Conservation (phyloP, 2,888 invertebrate genomes). For the Drosophila acutilabella region DNA sequence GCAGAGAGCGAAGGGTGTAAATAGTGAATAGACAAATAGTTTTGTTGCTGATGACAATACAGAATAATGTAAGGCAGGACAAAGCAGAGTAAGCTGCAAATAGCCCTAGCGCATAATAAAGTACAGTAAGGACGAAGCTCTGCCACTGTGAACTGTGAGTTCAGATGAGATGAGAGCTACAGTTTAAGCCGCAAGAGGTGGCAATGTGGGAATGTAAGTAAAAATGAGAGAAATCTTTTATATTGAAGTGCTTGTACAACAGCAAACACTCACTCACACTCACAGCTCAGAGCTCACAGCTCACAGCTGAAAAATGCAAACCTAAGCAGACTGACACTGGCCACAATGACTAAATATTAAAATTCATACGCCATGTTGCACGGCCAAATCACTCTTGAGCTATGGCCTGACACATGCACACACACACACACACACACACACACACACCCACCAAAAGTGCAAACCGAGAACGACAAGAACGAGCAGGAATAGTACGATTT, state of each 20-base stretch:
- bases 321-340: conserved; percentile 52
- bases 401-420: conserved; percentile 19
- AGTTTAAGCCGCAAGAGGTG: conserved; percentile 7
- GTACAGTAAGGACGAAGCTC: conserved; percentile 29
- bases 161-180: not conserved
- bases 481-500: conserved; percentile 57
- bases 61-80: conserved; percentile 69
- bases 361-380: conserved; percentile 80
- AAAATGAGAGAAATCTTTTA: conserved; percentile 46
- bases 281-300: conserved; percentile 6
- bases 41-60: conserved; percentile 79
- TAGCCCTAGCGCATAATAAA: conserved; percentile 68
- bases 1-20: conserved; percentile 14
- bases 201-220: conserved; percentile 34
- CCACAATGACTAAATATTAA: conserved; percentile 73
- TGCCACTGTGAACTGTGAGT: conserved; percentile 10
- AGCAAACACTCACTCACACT: conserved; percentile 15
- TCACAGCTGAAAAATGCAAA: conserved; percentile 43
- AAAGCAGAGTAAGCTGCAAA: conserved; percentile 68
- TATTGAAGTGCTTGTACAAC: conserved; percentile 31
- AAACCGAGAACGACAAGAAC: conserved; percentile 41
- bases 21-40: conserved; percentile 79
- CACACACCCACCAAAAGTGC: not conserved
- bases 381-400: conserved; percentile 71
- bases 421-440: not conserved